Evolutionary conservation across 2,888 invertebrate genomes (phyloP), one percentile per base, ranked within the genome.

Genomic region (Harpalus rubripes): DNA sequence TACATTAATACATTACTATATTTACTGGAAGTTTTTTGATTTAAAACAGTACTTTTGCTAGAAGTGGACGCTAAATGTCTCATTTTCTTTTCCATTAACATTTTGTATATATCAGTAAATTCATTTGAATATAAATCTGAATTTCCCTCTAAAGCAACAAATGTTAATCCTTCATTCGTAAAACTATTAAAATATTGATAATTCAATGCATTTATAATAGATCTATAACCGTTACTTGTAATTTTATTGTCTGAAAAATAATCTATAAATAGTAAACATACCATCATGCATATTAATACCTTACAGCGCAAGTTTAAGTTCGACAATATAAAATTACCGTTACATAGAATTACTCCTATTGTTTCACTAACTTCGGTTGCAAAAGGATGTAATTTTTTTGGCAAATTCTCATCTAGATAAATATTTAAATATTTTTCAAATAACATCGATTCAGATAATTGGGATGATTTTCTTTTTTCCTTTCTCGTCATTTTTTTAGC

Each of bases 271-370:
- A 63, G 63, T 22, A 22, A 22, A 41, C 32, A 86, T 86, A 84
- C 18, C 41, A 10, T 44, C 18, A 74, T 18, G 18, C 41, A 74
- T 74, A 74, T 18, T 41, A 74, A 74, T 74, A 76, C 26, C 86
- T 86, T 89, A 91, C 91, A 91, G 72, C 90, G 88, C 65, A 91
- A 82, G 86, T 90, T 91, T 65, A 91, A 86, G 85, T 90, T 89
- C 22, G 89, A 87, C 58, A 91, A 84, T 15, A 87, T 85, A 15
- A 89, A 88, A 85, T 91, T 91, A 85, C 91, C 91, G 8, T 61
- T 87, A 44, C 90, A 89, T 63, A 88, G 87, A 8, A 91, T 86
- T 59, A 87, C 86, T 61, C 88, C 88, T 12, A 89, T 87, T 65
- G 88, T 87, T 18, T 88, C 87, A 52, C 86, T 85, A 72, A 87